Base-by-base conservation (phyloP, 2,797 vertebrate genomes). In the Antrozous pallidus region DNA sequence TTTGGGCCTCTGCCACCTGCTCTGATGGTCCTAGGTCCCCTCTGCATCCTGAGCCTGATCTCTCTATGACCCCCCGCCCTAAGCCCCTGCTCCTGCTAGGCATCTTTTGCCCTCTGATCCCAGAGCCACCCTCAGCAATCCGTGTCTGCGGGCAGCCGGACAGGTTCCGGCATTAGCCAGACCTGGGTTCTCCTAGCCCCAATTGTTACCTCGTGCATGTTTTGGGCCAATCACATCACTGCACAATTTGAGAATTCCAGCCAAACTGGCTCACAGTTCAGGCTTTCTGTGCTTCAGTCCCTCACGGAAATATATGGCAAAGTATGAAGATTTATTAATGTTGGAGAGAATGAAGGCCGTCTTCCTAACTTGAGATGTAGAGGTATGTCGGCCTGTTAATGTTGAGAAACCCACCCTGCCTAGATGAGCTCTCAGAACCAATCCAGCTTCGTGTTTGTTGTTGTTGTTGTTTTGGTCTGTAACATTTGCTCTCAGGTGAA, bases 161-260 rank as follows among this genome's bases (percentile, higher is more conserved):
- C 3, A n/a, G 79, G 18, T 89, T 93, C 71, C 83, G 58, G 31
- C 28, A 65, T 65, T 80, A 67, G 31, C 78, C 89, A 94, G 92
- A 56, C 67, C 54, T 71, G 67, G 42, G 18, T 83, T 83, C 56
- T 85, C n/a, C 61, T 54, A n/a, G 31, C 56, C 11, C 38, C 33
- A 31, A 1, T 33, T 73, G 85, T 83, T 70, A 56, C 58, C n/a
- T 63, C 56, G 51, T 51, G 38, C 65, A 14, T 47, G 22, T 71
- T 84, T 73, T 47, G 77, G 36, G 51, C 63, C 67, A 83, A 5
- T 70, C 45, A 61, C 5, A 74, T 49, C 67, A 71, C 18, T 14
- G 33, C 14, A 70, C 80, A 58, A 18, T 88, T 77, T 70, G 40
- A 63, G 31, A 8, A 18, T 83, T 70, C 45, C 28, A 36, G 82